Conservation (phyloP, 2,888 invertebrate species). For the Sinohyriopsis cumingii region DNA sequence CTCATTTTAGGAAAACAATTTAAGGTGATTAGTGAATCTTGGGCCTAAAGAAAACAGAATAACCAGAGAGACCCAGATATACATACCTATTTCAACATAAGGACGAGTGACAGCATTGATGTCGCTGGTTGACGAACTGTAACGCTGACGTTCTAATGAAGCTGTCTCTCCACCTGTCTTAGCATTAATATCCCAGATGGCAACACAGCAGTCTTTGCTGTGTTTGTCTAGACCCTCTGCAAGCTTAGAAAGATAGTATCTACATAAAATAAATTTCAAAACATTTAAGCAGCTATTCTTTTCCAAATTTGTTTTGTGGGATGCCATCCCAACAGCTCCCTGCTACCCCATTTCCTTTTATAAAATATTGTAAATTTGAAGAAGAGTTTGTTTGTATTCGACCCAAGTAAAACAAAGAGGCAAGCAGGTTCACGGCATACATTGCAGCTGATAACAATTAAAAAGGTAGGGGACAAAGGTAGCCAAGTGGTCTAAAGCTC, state of each 20-base stretch:
- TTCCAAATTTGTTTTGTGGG: neutral
- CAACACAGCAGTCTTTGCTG: conserved; percentile 88
- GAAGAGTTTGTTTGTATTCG: too few species aligned
- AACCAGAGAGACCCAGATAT: neutral
- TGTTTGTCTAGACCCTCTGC: conserved; percentile 92
- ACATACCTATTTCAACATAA: conserved; percentile 53
- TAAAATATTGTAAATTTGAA: too few species aligned
- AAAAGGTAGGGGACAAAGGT: too few species aligned
- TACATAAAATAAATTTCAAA: neutral
- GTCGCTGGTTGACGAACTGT: conserved; percentile 46
- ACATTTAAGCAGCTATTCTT: neutral
- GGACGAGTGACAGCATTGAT: conserved; percentile 47
- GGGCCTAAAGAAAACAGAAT: too few species aligned
- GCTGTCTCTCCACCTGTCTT: conserved; percentile 36
- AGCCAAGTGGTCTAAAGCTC: too few species aligned
- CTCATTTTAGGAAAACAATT: too few species aligned
- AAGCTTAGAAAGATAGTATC: conserved; percentile 72
- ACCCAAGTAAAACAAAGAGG: too few species aligned
- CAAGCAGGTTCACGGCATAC: too few species aligned
- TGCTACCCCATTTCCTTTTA: neutral
- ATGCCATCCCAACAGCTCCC: too few species aligned
- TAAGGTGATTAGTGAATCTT: too few species aligned
- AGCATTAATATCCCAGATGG: conserved; percentile 88
- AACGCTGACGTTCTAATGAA: conserved; percentile 44
- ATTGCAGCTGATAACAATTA: too few species aligned